These are phyloP conservation scores for Sesia bembeciformis DNA, from an alignment of 2,888 invertebrate genomes.

Conservation along the genomic window DNA sequence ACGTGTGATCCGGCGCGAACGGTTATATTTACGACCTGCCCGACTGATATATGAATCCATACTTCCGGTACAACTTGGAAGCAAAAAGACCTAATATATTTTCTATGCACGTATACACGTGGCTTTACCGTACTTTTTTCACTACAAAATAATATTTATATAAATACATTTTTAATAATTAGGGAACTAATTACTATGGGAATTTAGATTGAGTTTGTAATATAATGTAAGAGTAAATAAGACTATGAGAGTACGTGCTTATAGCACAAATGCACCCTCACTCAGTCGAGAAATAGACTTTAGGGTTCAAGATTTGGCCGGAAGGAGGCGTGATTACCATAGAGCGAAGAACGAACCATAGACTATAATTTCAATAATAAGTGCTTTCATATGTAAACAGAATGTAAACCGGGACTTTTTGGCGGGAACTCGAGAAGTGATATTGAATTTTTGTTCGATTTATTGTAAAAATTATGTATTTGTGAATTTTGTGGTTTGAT, in stretches of 20 bases:
- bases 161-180: too few relatives aligned
- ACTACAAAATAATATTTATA: too few relatives aligned
- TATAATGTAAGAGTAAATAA: too few relatives aligned
- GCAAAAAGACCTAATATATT: background rate
- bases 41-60: constrained; percentile 54
- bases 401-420: too few relatives aligned
- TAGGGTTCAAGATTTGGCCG: constrained; percentile 46
- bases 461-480: too few relatives aligned
- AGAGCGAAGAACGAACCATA: constrained; percentile 12
- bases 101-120: background rate
- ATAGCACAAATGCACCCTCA: constrained; percentile 34
- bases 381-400: too few relatives aligned
- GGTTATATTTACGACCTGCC: constrained; percentile 38
- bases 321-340: constrained; percentile 25
- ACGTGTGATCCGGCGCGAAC: constrained; percentile 24
- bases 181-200: too few relatives aligned
- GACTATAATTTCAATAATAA: background rate
- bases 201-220: too few relatives aligned
- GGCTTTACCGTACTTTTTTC: too few relatives aligned
- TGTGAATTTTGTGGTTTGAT: too few relatives aligned
- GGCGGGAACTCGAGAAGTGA: too few relatives aligned
- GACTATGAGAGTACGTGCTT: background rate
- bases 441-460: too few relatives aligned
- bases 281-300: constrained; percentile 52
- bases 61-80: constrained; percentile 28